phyloP scores from a whole-genome alignment of 2,888 invertebrate species.

The Embidobia sp. region DNA sequence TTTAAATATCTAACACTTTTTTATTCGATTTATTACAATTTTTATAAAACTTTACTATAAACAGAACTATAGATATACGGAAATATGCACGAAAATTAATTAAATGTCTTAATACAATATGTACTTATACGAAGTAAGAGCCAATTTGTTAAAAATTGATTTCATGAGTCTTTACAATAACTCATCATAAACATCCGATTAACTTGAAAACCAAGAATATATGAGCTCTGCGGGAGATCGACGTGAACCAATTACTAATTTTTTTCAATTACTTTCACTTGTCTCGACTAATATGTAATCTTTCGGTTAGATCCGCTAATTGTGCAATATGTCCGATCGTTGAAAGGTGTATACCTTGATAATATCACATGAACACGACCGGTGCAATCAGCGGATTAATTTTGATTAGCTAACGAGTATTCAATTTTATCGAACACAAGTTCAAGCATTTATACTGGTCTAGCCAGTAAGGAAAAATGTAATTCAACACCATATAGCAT shows the following conservation, averaged over 20 bases:
- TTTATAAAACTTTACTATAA: no score
- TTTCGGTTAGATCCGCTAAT: slow-evolving; percentile 40
- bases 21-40: no score
- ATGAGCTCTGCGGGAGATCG: slow-evolving; percentile 20
- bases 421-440: no score
- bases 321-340: slow-evolving; percentile 37
- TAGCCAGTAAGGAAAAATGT: no score
- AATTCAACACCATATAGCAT: no score
- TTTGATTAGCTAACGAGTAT: slow-evolving; percentile 39
- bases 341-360: slow-evolving; percentile 52
- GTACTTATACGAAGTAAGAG: background rate
- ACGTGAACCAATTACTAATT: slow-evolving; percentile 38
- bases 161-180: slow-evolving; percentile 19
- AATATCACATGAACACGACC: slow-evolving; percentile 36
- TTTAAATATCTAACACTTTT: no score
- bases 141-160: slow-evolving; percentile 11
- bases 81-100: no score
- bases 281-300: slow-evolving; percentile 17
- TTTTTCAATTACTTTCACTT: slow-evolving; percentile 56
- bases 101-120: no score
- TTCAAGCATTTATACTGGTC: no score
- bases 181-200: slow-evolving; percentile 18
- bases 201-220: slow-evolving; percentile 14
- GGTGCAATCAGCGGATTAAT: no score
- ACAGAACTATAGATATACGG: no score